Evolutionary conservation across 2,797 vertebrate species (phyloP), one percentile per base, ranked within the genome.

Genomic region (Smutsia temminckii): DNA sequence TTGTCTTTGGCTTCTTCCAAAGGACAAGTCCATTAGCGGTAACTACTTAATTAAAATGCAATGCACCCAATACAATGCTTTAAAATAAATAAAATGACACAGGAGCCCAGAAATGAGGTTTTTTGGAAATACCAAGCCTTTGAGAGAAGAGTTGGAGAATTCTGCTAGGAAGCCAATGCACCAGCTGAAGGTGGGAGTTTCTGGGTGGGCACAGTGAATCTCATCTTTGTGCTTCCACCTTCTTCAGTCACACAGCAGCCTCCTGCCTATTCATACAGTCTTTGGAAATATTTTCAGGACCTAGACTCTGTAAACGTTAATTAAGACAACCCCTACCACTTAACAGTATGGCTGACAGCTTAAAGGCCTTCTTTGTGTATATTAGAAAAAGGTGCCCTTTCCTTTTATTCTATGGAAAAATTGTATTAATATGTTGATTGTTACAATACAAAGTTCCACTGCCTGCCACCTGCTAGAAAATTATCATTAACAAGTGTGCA

Each of bases 1-100:
- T 69, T 34, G 21, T 53, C 59, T 69, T 84, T 37, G 77, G 55
- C 51, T 78, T 93, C 34, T 72, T 93, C 32, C 63, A 59, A 86
- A 97, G 59, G 61, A 78, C n/a, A 96, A 74, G 40, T 77, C 25
- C 81, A 25, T 40, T 53, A 80, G 75, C 69, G 61, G 81, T 9
- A 86, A 85, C 64, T 27, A 66, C 64, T 63, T 78, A 72, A 59
- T 42, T 37, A 80, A 87, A 94, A 77, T 37, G 18, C 13, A 5
- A 34, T 86, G 49, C 51, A 59, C 40, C 79, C 77, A 69, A 75
- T 53, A 69, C 42, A 64, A 71, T 46, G 37, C 53, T 11, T 80
- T 37, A 61, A 53, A 66, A 79, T 61, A 94, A 95, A 84, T 66
- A 68, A 59, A 74, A 53, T 16, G 55, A 17, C 74, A 21, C 8